phyloP scores from a whole-genome alignment of 1,140 invertebrate genomes.

The Brachionus asplanchnoidis region DNA sequence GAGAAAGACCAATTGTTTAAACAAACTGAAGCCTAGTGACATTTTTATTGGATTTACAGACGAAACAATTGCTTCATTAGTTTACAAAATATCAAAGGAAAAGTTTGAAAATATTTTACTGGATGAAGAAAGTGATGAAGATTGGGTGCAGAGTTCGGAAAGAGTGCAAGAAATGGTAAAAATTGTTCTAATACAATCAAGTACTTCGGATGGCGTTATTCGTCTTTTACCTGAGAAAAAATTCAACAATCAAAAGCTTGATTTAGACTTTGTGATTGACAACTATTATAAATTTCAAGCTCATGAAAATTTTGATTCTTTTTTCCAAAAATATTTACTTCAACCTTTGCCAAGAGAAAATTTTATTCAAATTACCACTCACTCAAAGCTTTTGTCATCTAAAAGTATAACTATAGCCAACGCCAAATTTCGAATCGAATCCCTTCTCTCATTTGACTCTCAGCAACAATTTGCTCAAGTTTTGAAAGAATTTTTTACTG shows the following conservation, averaged over 20 bases:
- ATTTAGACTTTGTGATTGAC: not conserved
- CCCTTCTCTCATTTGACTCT: slow-evolving; percentile 44
- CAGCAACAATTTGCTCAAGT: slow-evolving; percentile 44
- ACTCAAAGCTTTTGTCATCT: slow-evolving; percentile 41
- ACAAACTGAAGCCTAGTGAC: not conserved
- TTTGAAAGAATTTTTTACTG: slow-evolving; percentile 42
- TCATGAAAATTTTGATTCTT: slow-evolving; percentile 5
- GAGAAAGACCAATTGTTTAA: not conserved
- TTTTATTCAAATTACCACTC: slow-evolving; percentile 44
- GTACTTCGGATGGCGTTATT: slow-evolving; percentile 13
- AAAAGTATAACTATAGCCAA: not conserved
- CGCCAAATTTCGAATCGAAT: slow-evolving; percentile 7
- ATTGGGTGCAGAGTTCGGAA: not conserved
- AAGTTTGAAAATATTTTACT: not conserved
- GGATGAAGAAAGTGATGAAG: not conserved
- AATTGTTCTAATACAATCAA: slow-evolving; percentile 47
- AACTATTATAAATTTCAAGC: slow-evolving; percentile 1
- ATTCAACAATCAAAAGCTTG: not conserved
- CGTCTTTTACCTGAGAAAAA: not conserved
- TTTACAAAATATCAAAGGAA: slow-evolving; percentile 45
- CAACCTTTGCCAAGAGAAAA: not conserved
- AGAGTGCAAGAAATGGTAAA: slow-evolving; percentile 44
- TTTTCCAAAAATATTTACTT: slow-evolving; percentile 10
- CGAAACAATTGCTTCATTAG: slow-evolving; percentile 48
- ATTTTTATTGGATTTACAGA: slow-evolving; percentile 47